phyloP scores from a whole-genome alignment of 2,113 vertebrate species.

The Amblyopsis rosae region DNA sequence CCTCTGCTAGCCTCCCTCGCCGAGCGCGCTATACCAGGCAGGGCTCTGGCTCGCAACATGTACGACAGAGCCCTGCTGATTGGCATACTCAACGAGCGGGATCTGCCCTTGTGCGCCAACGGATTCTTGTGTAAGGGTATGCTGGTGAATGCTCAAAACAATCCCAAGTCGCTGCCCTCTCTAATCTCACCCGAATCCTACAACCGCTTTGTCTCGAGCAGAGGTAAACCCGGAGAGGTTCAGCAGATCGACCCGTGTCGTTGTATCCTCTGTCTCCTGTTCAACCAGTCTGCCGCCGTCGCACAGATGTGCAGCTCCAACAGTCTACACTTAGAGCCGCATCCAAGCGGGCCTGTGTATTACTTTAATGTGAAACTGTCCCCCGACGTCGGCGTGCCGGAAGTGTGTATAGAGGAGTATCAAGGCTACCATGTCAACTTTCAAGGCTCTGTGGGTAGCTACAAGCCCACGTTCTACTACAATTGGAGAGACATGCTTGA shows the following conservation, averaged over 20 bases:
- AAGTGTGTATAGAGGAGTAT: neutral
- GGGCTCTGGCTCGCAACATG: too few species aligned
- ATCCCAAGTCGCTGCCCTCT: too few species aligned
- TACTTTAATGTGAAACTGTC: too few species aligned
- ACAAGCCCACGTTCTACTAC: constrained; percentile 2
- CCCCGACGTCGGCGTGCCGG: neutral
- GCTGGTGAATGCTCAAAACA: too few species aligned
- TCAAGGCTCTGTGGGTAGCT: neutral
- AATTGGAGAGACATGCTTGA: neutral
- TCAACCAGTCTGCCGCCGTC: too few species aligned
- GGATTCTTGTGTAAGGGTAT: neutral
- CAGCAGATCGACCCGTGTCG: too few species aligned
- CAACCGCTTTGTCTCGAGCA: neutral
- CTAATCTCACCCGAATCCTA: too few species aligned
- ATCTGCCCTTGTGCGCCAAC: neutral
- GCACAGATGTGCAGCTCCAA: too few species aligned
- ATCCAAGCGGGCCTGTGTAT: neutral
- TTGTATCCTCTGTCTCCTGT: too few species aligned
- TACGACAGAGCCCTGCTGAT: too few species aligned
- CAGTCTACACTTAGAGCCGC: neutral
- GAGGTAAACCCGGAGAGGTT: neutral
- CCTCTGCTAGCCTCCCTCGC: constrained; percentile 3
- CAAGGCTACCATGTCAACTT: too few species aligned
- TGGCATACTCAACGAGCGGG: neutral
- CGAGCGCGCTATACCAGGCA: too few species aligned